These are phyloP conservation scores for Hypomecis punctinalis DNA, from an alignment of 2,888 invertebrate species.

Conservation along the genomic window DNA sequence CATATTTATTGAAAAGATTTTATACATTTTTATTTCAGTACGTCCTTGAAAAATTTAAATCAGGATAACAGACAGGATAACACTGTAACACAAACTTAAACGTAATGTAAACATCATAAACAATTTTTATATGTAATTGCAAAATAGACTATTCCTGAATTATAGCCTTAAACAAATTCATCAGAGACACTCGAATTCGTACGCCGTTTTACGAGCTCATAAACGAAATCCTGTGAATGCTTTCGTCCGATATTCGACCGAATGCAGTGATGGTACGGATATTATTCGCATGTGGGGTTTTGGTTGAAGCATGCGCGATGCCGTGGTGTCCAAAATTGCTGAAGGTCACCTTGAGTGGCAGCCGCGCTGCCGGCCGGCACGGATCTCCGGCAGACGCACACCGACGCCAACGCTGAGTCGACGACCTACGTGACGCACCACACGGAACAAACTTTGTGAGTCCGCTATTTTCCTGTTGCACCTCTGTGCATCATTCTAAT, in stretches of 20 bases:
- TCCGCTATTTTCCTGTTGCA: conserved; percentile 23
- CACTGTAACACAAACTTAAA: too few relatives aligned
- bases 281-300: conserved; percentile 48
- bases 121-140: too few relatives aligned
- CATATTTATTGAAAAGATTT: too few relatives aligned
- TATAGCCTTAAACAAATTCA: neutral
- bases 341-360: conserved; percentile 77
- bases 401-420: conserved; percentile 28
- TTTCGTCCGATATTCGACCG: conserved; percentile 43
- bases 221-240: conserved; percentile 54
- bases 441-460: conserved; percentile 49
- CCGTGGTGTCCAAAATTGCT: conserved; percentile 66
- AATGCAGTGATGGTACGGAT: conserved; percentile 50
- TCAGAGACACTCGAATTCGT: conserved; percentile 7
- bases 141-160: neutral
- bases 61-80: too few relatives aligned
- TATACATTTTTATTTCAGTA: too few relatives aligned
- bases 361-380: conserved; percentile 34
- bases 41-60: too few relatives aligned
- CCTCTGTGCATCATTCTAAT: conserved; percentile 1
- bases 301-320: conserved; percentile 74
- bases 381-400: conserved; percentile 37
- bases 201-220: conserved; percentile 12
- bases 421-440: conserved; percentile 56
- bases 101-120: too few relatives aligned